phyloP scores from a whole-genome alignment of 2,113 vertebrate species.

The Oryzias curvinotus region DNA sequence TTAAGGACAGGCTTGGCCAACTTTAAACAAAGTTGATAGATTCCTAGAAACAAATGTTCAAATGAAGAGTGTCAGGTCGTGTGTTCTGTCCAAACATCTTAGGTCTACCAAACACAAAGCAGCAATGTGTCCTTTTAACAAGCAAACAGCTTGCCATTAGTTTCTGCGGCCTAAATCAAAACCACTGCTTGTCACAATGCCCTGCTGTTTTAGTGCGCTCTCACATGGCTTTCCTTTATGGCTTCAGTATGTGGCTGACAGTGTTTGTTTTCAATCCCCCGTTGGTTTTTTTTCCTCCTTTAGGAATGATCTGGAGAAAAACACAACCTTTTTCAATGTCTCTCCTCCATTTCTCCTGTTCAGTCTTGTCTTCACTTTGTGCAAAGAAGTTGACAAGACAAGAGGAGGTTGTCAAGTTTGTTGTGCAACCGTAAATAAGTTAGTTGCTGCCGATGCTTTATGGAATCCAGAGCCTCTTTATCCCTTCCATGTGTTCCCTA shows the following conservation, averaged over 20 bases:
- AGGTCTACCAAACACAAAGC: conserved; percentile 27
- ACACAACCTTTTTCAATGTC: conserved; percentile 5
- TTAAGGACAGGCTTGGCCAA: no score
- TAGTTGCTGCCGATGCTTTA: conserved; percentile 64
- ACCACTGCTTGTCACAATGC: conserved; percentile 48
- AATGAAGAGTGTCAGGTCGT: not conserved
- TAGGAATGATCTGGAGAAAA: conserved; percentile 21
- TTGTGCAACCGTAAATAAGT: conserved; percentile 73
- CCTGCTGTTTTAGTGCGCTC: conserved; percentile 31
- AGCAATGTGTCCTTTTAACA: conserved; percentile 33
- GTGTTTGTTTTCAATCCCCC: conserved; percentile 25
- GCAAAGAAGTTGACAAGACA: conserved; percentile 19
- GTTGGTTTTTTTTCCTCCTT: conserved; percentile 7
- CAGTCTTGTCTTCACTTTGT: conserved; percentile 1
- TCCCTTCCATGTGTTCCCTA: conserved; percentile 78
- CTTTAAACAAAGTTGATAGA: not conserved
- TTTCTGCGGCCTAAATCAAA: conserved; percentile 52
- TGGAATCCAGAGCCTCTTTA: conserved; percentile 77
- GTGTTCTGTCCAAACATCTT: conserved; percentile 1
- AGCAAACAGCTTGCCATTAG: conserved; percentile 42
- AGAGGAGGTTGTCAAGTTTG: conserved; percentile 56
- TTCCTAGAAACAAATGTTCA: not conserved
- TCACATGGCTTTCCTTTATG: conserved; percentile 36
- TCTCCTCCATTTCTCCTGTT: not conserved
- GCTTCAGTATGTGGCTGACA: conserved; percentile 32